These are phyloP conservation scores for Spilogale gracilis DNA, from an alignment of 2,113 vertebrate species.

Conservation along the genomic window DNA sequence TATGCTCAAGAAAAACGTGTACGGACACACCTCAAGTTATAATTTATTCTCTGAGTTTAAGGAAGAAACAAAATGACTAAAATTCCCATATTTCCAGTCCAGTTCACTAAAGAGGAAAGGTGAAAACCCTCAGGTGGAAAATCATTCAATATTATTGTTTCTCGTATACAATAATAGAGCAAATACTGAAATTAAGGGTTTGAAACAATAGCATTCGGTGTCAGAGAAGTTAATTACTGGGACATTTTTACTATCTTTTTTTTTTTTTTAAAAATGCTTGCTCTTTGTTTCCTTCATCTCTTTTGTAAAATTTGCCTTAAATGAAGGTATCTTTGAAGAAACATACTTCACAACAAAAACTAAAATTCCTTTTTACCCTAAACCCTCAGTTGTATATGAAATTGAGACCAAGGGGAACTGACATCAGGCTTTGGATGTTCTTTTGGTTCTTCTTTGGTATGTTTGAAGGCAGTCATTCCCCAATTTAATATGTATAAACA, in stretches of 20 bases:
- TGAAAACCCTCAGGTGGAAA: background rate
- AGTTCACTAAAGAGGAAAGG: background rate
- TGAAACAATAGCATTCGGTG: background rate
- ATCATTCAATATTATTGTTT: background rate
- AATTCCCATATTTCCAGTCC: background rate
- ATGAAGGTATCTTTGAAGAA: background rate
- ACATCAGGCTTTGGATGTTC: background rate
- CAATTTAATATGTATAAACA: background rate
- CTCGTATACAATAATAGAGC: background rate
- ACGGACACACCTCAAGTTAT: background rate
- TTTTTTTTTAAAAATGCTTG: too few relatives aligned
- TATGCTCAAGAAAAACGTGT: background rate
- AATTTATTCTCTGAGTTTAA: background rate
- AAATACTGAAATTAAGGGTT: background rate
- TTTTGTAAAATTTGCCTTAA: background rate
- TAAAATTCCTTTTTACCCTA: background rate
- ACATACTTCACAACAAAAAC: background rate
- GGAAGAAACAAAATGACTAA: conserved; percentile 43
- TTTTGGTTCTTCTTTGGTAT: background rate
- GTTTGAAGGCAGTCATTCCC: background rate
- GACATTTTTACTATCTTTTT: background rate
- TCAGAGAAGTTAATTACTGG: background rate
- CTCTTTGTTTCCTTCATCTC: conserved; percentile 4
- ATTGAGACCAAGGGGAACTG: background rate
- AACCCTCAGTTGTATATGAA: background rate